Evolutionary conservation across 1,140 invertebrate species (phyloP).

Genomic region (Heliothis virescens): DNA sequence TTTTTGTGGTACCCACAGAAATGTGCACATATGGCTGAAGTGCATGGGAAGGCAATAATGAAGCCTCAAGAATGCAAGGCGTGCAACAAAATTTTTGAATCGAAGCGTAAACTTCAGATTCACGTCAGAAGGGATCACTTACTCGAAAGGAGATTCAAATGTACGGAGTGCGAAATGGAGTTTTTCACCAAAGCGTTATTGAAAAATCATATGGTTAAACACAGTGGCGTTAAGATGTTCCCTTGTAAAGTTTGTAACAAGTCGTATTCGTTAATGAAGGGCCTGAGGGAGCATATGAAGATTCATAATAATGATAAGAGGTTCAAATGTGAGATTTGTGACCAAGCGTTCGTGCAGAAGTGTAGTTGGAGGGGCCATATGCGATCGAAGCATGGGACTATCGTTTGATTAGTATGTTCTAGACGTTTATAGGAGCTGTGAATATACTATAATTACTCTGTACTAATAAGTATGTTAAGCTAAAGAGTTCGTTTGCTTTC

Average conservation of each 20-base stretch:
- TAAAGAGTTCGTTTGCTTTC: too few relatives aligned
- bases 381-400: conserved; percentile 60
- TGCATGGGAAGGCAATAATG: conserved; percentile 15
- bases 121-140: conserved; percentile 31
- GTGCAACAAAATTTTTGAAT: conserved; percentile 17
- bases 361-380: conserved; percentile 64
- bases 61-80: conserved; percentile 20
- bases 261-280: conserved; percentile 83
- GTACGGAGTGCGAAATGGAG: conserved; percentile 67
- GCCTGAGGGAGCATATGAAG: conserved; percentile 83
- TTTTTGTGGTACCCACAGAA: conserved; percentile 21
- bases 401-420: too few relatives aligned
- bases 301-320: conserved; percentile 81
- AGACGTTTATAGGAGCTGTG: too few relatives aligned
- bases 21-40: background rate
- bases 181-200: conserved; percentile 61
- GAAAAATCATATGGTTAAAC: conserved; percentile 66
- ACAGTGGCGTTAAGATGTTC: conserved; percentile 88
- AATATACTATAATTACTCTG: too few relatives aligned
- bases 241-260: conserved; percentile 85
- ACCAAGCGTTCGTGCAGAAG: conserved; percentile 66
- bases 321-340: conserved; percentile 77
- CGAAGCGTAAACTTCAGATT: background rate
- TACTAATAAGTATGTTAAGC: too few relatives aligned
- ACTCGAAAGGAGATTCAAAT: conserved; percentile 52